Evolutionary conservation across 2,797 vertebrate genomes (phyloP), one percentile per base, ranked within the genome.

Genomic region (Clarias fuscus): DNA sequence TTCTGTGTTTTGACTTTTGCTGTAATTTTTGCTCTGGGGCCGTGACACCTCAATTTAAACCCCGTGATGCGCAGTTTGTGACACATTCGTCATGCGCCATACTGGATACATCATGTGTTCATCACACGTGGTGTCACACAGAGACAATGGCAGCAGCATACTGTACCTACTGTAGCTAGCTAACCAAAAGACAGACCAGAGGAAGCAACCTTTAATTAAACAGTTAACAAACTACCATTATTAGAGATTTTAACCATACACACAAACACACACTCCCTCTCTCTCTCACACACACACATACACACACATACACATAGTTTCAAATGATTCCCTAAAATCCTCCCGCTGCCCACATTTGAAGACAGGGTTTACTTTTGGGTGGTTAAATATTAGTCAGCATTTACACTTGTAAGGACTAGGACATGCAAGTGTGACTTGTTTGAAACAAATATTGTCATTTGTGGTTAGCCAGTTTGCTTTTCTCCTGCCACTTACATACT

Each of bases 401-500:
- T 48, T 73, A 73, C 71, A 53, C 71, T 73, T 14, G 15, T 14
- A 48, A 73, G 40, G 71, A 7, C 40, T n/a, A 24, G 40, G 22
- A 15, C 43, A 48, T 73, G 71, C 48, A 73, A 53, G 40, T 80
- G 59, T 80, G 68, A 20, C 48, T 37, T 33, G 11, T 70, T 20
- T 33, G 56, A 71, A 56, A 33, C 18, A 37, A 71, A 58, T 58
- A 24, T 83, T 71, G 71, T 48, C 58, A 30, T 83, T 70, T 83
- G 48, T 71, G 53, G 27, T 70, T 83, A 22, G n/a, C 81, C 53
- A 84, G 58, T 53, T 56, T 82, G 40, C 70, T 43, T 73, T 84
- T 48, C 70, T 30, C 10, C 43, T 83, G 70, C 53, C 82, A 62
- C 53, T 78, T n/a, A 59, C 11, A 58, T 58, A 40, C 77, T 85